Evolutionary conservation across 2,797 vertebrate species (phyloP).

Genomic region (Salmo trutta): DNA sequence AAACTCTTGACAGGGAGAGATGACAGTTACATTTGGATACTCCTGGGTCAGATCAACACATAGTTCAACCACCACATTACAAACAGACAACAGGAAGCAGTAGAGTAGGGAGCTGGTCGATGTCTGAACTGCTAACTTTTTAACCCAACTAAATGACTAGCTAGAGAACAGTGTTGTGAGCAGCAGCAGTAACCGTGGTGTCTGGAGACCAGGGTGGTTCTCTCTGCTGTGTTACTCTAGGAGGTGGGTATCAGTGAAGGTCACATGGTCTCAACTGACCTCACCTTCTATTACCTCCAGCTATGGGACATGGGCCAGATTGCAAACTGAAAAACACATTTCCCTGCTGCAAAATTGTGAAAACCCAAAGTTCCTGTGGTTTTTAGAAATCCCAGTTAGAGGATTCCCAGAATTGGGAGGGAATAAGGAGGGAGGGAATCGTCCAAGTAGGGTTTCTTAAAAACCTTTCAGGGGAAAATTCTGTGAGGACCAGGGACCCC

Average conservation of each 20-base stretch:
- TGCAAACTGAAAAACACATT: neutral
- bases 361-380: no score
- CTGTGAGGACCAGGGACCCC: neutral
- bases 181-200: constrained; percentile 67
- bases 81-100: no score
- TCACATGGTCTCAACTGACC: constrained; percentile 68
- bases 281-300: constrained; percentile 77
- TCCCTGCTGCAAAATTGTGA: no score
- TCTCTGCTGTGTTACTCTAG: constrained; percentile 71
- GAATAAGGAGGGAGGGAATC: no score
- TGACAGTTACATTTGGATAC: constrained; percentile 8
- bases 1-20: constrained; percentile 71
- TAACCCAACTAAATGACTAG: neutral
- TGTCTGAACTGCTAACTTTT: neutral
- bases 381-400: no score
- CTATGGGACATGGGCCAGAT: neutral
- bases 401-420: no score
- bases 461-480: neutral
- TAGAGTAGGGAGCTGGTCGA: neutral
- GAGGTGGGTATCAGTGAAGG: constrained; percentile 77
- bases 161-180: constrained; percentile 54
- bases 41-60: neutral
- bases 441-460: neutral
- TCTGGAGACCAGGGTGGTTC: constrained; percentile 65
- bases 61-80: neutral